Percentiles rank a stretch among this genome's conserved stretches.
Evolutionary conservation across 1,140 invertebrate species (phyloP).

Genomic region (Anastrepha obliqua): DNA sequence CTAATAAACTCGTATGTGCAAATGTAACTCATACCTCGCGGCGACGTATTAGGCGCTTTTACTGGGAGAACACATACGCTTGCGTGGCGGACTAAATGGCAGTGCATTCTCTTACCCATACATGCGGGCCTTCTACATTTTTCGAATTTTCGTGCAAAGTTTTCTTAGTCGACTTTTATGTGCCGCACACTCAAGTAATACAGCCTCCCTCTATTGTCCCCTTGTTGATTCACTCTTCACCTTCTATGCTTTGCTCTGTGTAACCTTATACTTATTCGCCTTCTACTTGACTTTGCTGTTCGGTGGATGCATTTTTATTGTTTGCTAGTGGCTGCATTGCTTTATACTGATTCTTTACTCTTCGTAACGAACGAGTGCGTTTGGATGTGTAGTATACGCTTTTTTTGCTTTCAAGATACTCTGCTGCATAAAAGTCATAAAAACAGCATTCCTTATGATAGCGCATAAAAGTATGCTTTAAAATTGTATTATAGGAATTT

Average conservation of each 20-base stretch:
- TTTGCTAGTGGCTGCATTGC: background rate
- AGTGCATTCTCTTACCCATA: too few species aligned
- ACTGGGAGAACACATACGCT: too few species aligned
- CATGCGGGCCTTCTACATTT: too few species aligned
- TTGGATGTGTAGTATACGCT: background rate
- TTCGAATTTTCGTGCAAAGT: background rate
- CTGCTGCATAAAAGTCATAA: background rate
- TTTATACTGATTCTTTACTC: background rate
- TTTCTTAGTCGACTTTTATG: background rate
- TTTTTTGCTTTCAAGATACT: background rate
- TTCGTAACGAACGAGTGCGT: background rate
- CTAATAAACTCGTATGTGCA: background rate
- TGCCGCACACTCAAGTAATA: background rate
- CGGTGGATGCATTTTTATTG: background rate
- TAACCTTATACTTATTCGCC: background rate
- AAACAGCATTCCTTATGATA: background rate
- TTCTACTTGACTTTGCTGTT: background rate
- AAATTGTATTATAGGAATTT: background rate
- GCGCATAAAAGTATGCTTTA: background rate
- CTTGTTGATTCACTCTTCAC: background rate
- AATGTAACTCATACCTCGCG: constrained; percentile 39
- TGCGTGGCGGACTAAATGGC: too few species aligned
- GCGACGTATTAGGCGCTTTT: background rate
- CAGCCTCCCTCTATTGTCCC: background rate
- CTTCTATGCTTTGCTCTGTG: background rate